Evolutionary conservation across 2,888 invertebrate genomes (phyloP), one percentile per base, ranked within the genome.

Genomic region (Hydropsyche betteni): DNA sequence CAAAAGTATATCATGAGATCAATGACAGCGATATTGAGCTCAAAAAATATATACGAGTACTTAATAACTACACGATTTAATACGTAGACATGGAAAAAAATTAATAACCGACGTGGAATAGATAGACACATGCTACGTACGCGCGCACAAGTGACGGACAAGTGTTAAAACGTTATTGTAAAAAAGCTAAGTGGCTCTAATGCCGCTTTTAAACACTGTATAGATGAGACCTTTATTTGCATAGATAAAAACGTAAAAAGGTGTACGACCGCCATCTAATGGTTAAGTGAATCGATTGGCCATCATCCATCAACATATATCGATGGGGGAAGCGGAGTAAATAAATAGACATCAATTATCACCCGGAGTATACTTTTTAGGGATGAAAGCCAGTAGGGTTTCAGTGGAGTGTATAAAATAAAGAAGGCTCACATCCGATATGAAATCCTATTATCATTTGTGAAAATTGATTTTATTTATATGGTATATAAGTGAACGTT

Each of bases 171-270:
- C 69, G 51, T 38, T 14, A 12, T 50, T 69, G 51, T 53, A 72
- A 68, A 75, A 77, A 76, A 76, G 68, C 68, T 77, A 77, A 77
- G 77, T 77, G 77, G 76, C 71, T 68, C 69, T 77, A 77, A 77
- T 76, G 74, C 74, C 75, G 75, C 77, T 76, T 76, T 76, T 74
- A 76, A 76, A 74, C 52, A 58, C 58, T 74, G 55, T 73, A 71
- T 76, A 58, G 76, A 76, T 76, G 78, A 76, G 76, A 68, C 74
- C 68, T 72, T 51, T 78, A 78, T 78, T 78, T 78, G 76, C 78
- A 78, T 78, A 78, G 78, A 78, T 78, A 76, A 76, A 64, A 74
- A 53, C 73, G 68, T 78, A 74, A 75, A 58, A 74, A 75, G 74
- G 75, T 61, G 53, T 68, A 72, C 4, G 53, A 16, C 61, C 61